Percentiles rank a stretch among this genome's conserved stretches.
Evolutionary conservation across 2,797 vertebrate species (phyloP).

Genomic region (Chromobotia macracanthus): DNA sequence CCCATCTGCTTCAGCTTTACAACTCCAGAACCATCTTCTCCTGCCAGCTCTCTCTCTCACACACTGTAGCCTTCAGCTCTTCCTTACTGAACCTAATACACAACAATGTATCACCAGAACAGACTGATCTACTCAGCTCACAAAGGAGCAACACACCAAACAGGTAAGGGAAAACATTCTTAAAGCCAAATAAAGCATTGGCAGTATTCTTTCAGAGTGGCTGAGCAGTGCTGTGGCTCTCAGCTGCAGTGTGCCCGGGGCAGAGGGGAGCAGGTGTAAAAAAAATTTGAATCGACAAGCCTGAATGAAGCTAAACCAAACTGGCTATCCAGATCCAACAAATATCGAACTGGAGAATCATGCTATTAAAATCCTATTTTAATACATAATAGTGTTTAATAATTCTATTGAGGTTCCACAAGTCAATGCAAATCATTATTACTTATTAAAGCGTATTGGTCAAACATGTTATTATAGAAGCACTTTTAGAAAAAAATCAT

Average conservation of each 20-base stretch:
- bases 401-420: background rate
- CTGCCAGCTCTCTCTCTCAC: constrained; percentile 5
- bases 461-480: constrained; percentile 7
- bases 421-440: background rate
- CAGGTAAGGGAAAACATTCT: constrained; percentile 26
- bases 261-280: constrained; percentile 23
- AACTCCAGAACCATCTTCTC: constrained; percentile 53
- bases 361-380: background rate
- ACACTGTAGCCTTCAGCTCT: constrained; percentile 2
- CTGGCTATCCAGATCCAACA: background rate
- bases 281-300: background rate
- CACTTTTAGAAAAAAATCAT: background rate
- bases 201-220: background rate
- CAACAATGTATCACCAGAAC: constrained; percentile 6
- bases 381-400: background rate
- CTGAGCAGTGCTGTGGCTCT: background rate
- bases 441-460: background rate
- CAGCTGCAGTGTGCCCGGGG: background rate
- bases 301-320: background rate
- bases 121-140: constrained; percentile 17
- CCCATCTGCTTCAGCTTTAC: constrained; percentile 42
- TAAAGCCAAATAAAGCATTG: background rate
- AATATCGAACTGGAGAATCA: background rate
- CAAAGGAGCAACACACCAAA: background rate
- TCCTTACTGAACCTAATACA: constrained; percentile 3